phyloP scores from a whole-genome alignment of 1,140 invertebrate genomes.

The Mactra quadrangularis region DNA sequence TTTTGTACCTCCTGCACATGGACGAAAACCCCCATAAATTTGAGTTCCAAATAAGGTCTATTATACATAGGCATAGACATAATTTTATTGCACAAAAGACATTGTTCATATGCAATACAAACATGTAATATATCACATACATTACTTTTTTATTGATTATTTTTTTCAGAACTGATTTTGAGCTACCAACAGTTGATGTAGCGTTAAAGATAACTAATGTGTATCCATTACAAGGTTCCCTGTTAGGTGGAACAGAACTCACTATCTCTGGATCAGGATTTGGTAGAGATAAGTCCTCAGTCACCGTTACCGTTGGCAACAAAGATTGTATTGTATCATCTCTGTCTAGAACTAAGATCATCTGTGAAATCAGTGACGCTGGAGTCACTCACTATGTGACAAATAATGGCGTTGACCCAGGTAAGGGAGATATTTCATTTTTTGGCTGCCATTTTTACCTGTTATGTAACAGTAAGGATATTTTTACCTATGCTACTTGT shows the following conservation, averaged over 20 bases:
- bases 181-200: conserved; percentile 31
- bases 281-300: conserved; percentile 54
- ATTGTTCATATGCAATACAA: no score
- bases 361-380: conserved; percentile 68
- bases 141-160: no score
- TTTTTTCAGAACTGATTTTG: background rate
- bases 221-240: conserved; percentile 69
- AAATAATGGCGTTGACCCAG: conserved; percentile 67
- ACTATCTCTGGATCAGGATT: conserved; percentile 76
- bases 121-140: no score
- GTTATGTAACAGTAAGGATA: background rate
- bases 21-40: no score
- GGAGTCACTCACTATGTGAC: conserved; percentile 63
- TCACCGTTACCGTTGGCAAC: conserved; percentile 68
- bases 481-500: background rate
- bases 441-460: background rate
- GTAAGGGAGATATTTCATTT: no score
- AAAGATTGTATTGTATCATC: conserved; percentile 64
- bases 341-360: conserved; percentile 62
- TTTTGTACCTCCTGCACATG: no score
- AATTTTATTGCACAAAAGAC: no score
- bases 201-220: conserved; percentile 68
- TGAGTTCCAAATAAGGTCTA: no score
- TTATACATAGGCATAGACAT: no score
- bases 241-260: conserved; percentile 75